Percentiles rank a stretch among this genome's conserved stretches.
Conservation (phyloP, 2,113 vertebrate genomes). For the Phyllostomus hastatus region DNA sequence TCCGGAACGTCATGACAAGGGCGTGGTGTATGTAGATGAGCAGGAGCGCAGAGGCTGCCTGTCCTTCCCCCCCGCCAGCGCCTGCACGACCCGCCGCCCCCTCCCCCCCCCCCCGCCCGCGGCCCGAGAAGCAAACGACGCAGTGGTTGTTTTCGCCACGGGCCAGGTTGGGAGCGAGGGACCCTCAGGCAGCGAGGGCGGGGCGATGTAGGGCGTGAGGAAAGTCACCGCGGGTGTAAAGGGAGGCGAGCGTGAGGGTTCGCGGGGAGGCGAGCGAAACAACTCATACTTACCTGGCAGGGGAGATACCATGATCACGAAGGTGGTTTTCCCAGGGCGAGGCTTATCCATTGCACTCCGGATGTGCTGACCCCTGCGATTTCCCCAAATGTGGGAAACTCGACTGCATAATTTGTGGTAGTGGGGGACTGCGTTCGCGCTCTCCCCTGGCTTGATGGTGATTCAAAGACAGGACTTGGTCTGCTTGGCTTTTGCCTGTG, state of each 20-base stretch:
- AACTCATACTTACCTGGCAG: constrained; percentile 33
- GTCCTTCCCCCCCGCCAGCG: neutral
- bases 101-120: too few species aligned
- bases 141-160: fast-evolving
- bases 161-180: fast-evolving
- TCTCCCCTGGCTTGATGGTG: neutral
- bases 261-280: fast-evolving
- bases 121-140: fast-evolving
- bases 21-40: neutral
- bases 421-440: constrained; percentile 66
- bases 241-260: neutral
- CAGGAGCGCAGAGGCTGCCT: neutral
- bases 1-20: neutral
- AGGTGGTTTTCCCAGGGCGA: constrained; percentile 45
- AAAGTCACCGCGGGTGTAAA: neutral
- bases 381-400: constrained; percentile 62
- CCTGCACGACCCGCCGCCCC: neutral
- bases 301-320: constrained; percentile 18
- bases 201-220: too few species aligned
- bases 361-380: constrained; percentile 34
- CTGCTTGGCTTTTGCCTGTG: too few species aligned
- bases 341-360: constrained; percentile 30
- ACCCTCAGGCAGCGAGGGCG: fast-evolving
- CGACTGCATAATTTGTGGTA: constrained; percentile 63
- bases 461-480: fast-evolving